A percentile compares a stretch with the other conserved stretches of the same genome.
phyloP scores from a whole-genome alignment of 2,797 vertebrate species.

The Hybognathus amarus region DNA sequence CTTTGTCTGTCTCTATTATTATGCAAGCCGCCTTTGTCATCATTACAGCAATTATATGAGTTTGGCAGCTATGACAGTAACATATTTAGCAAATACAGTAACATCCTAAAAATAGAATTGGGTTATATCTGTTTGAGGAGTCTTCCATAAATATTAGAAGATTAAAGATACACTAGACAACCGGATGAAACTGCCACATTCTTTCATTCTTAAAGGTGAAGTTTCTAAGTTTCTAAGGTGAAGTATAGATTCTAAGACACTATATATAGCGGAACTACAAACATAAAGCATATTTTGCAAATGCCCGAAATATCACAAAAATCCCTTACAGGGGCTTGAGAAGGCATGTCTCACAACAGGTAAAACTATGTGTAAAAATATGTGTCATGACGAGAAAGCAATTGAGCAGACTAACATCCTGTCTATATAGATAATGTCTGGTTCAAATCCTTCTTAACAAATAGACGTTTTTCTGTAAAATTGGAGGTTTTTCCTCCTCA shows the following conservation, averaged over 20 bases:
- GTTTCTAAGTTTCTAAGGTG: too few species aligned
- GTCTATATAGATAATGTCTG: too few species aligned
- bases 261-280: too few species aligned
- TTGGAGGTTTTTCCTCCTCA: too few species aligned
- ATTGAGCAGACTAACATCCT: not conserved
- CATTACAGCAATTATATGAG: not conserved
- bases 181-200: not conserved
- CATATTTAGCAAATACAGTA: not conserved
- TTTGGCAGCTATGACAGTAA: constrained; percentile 4
- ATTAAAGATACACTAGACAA: not conserved
- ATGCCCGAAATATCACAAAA: not conserved
- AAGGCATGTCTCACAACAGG: not conserved
- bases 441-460: too few species aligned
- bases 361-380: too few species aligned
- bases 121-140: not conserved
- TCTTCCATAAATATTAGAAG: not conserved
- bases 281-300: not conserved
- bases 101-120: constrained; percentile 8
- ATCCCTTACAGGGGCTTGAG: not conserved
- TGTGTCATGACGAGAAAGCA: not conserved
- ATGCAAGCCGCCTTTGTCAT: constrained; percentile 18
- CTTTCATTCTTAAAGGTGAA: not conserved
- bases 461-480: too few species aligned
- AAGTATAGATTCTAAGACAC: not conserved
- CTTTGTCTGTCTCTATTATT: not conserved